Evolutionary conservation across 2,797 vertebrate species (phyloP), one percentile per base, ranked within the genome.

Genomic region (Syngnathus acus): DNA sequence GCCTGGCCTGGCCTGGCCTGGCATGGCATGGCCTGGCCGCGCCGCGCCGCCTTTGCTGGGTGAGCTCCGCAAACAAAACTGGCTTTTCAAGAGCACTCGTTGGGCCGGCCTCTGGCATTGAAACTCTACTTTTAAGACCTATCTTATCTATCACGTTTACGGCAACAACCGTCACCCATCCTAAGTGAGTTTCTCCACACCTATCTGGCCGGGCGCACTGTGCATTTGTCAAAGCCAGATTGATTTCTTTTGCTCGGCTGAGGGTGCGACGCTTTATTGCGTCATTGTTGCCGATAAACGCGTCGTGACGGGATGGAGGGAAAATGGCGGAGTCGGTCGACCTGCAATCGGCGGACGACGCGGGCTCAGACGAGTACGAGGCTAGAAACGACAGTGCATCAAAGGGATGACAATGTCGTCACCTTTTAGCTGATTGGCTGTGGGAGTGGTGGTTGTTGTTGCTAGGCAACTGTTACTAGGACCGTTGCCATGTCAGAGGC

Each of bases 381-480:
- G 26, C 26, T 32, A 2, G 26, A 39, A 40, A 38, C 13, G 7
- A 10, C 39, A 6, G 37, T 10, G 5, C 37, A 39, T 1, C 58
- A 60, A 17, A n/a, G 14, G 13, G 16, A 38, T 60, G 19, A 60
- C 32, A 23, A 58, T 37, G 39, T 60, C 13, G 51, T 23, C 21
- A 10, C 53, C 53, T 37, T 16, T 10, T 64, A 7, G n/a, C 68
- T 82, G 87, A 93, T 93, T 92, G 93, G 93, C 83, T 84, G 83
- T 58, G 9, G 81, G 4, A 6, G 53, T 55, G 54, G 54, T 7
- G 32, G 78, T 88, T 84, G 90, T 91, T 84, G 94, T 96, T 97
- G 94, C 95, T 91, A 95, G 89, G 94, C 90, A 91, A 87, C 91
- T 86, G 94, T 96, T 96, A 94, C 95, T 94, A 97, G 87, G 94